Base-by-base conservation (phyloP, 2,888 invertebrate species). In the Epistrophe grossulariae region DNA sequence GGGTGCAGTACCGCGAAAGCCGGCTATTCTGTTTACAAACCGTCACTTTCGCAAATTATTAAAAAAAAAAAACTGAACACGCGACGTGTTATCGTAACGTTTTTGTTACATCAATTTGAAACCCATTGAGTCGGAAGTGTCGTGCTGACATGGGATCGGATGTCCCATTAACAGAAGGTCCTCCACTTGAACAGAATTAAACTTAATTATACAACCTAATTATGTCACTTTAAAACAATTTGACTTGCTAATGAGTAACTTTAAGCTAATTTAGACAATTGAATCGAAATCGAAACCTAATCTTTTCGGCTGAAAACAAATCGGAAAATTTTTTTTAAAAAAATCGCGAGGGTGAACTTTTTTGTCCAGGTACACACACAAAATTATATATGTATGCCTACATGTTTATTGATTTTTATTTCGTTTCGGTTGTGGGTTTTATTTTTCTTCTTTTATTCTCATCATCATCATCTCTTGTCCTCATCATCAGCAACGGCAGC, bases 391-490 rank as follows among this genome's bases (percentile, higher is more conserved):
- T 83, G 87, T 87, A 87, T 87, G 87, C 87, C 87, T 87, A 87
- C 87, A 87, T 82, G 83, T 79, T 87, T 87, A 87, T 87, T 87
- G 87, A 87, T 87, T 87, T 87, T 87, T 87, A 87, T 87, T 87
- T 83, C 87, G 87, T 87, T 87, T 87, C 83, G 87, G 83, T 79
- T 87, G 79, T 85, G 85, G 82, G 78, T 79, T 87, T 87, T 87
- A 76, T 79, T 83, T 87, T 72, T 81, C 70, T 87, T 82, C 73
- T 85, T 85, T 78, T 82, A 78, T 87, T 82, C 78, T 82, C 79
- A 73, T 87, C 85, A 85, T 81, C 87, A 79, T 82, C 79, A 79
- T 76, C 83, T 74, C 83, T 76, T 82, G 79, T 72, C 82, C 77
- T 74, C 85, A 80, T 45, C 78, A 77, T 24, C 74, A 80, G 38